Evolutionary conservation across 2,888 invertebrate genomes (phyloP), one percentile per base, ranked within the genome.

Genomic region (Lycophotia porphyrea): DNA sequence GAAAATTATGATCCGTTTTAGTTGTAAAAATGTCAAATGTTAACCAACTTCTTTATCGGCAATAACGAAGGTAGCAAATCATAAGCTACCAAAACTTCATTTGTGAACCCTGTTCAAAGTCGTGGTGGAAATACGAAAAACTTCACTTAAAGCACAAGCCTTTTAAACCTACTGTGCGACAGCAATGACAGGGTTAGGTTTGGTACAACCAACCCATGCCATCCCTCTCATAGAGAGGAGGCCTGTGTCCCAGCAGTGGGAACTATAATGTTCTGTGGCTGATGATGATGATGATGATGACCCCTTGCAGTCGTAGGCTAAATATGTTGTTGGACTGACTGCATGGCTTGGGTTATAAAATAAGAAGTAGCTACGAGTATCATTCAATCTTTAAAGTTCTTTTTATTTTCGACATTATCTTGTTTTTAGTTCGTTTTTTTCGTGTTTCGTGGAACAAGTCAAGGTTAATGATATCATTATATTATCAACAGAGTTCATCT

Each of bases 401-500:
- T 31, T 31, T 58, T 55, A 2, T 55, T 27, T 52, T 52, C 11
- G 52, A 5, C 1, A n/a, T n/a, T 1, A 49, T 49, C 2, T 24
- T 49, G 24, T 49, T 8, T 49, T 49, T 55, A 15, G 15, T 27
- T 52, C 49, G n/a, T 4, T 31, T 27, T 58, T 58, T 58, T 58
- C 27, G 3, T 31, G 8, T 58, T 3, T n/a, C 58, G 27, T 15
- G 7, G 5, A 11, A 31, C 15, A 34, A 34, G 7, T 18, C 21
- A 34, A 47, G 2, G 15, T 31, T 21, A 31, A 39, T n/a, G 15
- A 39, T 13, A 63, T 39, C 31, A 31, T 47, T 24, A 44, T 0
- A 44, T 31, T 55, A 47, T 42, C 69, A 78, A 52, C 18, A 18
- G n/a, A 78, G 58, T 42, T 31, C 24, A 18, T 34, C 11, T n/a